A percentile compares a stretch with the other conserved stretches of the same genome.
Evolutionary conservation across 2,888 invertebrate species (phyloP).

Genomic region (Julus scandinavius): DNA sequence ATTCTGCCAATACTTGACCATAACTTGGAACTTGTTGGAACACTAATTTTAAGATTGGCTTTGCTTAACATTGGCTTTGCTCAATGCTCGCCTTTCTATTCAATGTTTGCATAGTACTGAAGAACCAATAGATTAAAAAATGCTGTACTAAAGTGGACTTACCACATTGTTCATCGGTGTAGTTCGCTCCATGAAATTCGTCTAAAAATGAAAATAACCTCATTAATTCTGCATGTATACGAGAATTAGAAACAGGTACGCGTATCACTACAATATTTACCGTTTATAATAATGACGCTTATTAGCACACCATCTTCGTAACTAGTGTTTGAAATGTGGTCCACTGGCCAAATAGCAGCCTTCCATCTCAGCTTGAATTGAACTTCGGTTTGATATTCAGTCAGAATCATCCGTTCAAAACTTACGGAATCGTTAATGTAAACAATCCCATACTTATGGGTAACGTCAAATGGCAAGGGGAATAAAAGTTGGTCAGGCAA

Average conservation of each 20-base stretch:
- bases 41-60: no score
- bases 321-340: not conserved
- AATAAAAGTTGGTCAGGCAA: not conserved
- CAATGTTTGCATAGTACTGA: no score
- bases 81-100: not conserved
- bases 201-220: not conserved
- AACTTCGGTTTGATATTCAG: not conserved
- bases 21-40: no score
- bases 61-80: no score
- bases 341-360: not conserved
- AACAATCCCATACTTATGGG: constrained; percentile 51
- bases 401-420: constrained; percentile 14
- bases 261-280: not conserved
- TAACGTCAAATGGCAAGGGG: constrained; percentile 53
- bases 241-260: not conserved
- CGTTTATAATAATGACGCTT: not conserved
- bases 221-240: not conserved
- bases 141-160: not conserved
- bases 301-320: not conserved
- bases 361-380: constrained; percentile 44
- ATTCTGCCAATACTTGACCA: no score
- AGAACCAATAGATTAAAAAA: no score
- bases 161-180: not conserved
- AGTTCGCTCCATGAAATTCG: not conserved
- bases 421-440: constrained; percentile 54